Percentiles rank a stretch among this genome's conserved stretches.
Conservation (phyloP, 2,888 invertebrate species). For the Anthoptus insignis region DNA sequence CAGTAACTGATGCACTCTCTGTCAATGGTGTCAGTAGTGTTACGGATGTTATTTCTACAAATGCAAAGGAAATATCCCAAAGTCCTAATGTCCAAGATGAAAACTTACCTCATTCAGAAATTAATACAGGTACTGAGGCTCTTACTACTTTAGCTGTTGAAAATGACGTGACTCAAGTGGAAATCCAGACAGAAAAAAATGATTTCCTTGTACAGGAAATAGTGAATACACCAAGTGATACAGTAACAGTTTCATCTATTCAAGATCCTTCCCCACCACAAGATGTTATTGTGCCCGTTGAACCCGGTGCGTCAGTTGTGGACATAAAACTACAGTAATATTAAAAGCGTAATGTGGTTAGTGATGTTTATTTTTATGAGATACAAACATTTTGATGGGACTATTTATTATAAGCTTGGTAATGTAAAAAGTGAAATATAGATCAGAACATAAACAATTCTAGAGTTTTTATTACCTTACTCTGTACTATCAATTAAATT, state of each 20-base stretch:
- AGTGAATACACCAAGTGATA: slow-evolving; percentile 24
- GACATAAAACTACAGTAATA: slow-evolving; percentile 66
- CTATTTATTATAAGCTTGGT: no score
- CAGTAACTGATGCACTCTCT: not conserved
- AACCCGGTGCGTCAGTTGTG: slow-evolving; percentile 68
- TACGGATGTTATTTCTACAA: slow-evolving; percentile 14
- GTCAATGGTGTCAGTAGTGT: not conserved
- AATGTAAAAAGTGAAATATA: no score
- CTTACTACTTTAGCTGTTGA: slow-evolving; percentile 30
- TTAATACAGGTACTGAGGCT: slow-evolving; percentile 10
- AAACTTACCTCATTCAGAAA: not conserved
- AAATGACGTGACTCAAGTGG: slow-evolving; percentile 12
- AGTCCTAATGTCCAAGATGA: slow-evolving; percentile 18
- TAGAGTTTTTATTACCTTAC: no score
- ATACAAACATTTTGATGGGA: no score
- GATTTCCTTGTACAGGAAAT: slow-evolving; percentile 1
- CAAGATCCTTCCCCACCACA: slow-evolving; percentile 36
- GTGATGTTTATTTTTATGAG: no score
- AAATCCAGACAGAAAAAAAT: slow-evolving; percentile 19
- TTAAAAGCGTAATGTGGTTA: no score
- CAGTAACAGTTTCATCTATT: slow-evolving; percentile 22
- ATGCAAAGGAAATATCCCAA: slow-evolving; percentile 7
- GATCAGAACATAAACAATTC: not conserved
- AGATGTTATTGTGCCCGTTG: slow-evolving; percentile 56
- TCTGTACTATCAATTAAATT: no score